These are phyloP conservation scores for Lerista edwardsae DNA, from an alignment of 2,797 vertebrate species.

Conservation along the genomic window DNA sequence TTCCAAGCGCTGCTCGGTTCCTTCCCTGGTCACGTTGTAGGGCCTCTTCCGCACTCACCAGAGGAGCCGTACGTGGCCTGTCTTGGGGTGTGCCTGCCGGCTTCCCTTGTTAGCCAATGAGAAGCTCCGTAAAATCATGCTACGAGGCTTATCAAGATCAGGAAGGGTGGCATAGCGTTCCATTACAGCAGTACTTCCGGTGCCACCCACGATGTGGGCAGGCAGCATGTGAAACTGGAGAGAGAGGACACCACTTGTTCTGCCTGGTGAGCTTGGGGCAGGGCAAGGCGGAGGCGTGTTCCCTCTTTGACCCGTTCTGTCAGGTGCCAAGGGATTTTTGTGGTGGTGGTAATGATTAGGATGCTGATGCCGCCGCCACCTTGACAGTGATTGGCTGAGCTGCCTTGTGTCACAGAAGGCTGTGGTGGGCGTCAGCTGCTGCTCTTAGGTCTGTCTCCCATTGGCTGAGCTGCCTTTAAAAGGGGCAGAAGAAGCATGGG, in stretches of 20 bases:
- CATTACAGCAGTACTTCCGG: neutral
- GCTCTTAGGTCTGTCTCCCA: no score
- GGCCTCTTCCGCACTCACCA: neutral
- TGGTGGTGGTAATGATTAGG: no score
- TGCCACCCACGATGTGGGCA: neutral
- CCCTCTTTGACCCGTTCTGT: no score
- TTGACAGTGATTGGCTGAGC: no score
- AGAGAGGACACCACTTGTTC: neutral
- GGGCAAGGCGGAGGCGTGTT: no score
- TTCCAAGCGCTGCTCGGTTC: neutral
- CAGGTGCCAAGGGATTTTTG: no score
- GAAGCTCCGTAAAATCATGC: conserved; percentile 15
- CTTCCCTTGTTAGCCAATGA: conserved; percentile 40
- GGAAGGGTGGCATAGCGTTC: neutral
- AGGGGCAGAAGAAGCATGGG: neutral
- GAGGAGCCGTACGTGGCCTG: neutral
- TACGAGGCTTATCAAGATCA: conserved; percentile 1
- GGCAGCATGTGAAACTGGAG: neutral
- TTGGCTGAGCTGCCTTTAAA: no score
- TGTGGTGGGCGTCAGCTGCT: no score
- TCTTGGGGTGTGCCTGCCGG: neutral
- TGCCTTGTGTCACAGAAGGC: no score
- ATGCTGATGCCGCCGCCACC: no score
- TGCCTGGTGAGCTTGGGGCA: neutral
- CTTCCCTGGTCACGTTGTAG: neutral